Evolutionary conservation across 1,140 invertebrate genomes (phyloP).

Genomic region (Aphaenogaster ashmeadi): DNA sequence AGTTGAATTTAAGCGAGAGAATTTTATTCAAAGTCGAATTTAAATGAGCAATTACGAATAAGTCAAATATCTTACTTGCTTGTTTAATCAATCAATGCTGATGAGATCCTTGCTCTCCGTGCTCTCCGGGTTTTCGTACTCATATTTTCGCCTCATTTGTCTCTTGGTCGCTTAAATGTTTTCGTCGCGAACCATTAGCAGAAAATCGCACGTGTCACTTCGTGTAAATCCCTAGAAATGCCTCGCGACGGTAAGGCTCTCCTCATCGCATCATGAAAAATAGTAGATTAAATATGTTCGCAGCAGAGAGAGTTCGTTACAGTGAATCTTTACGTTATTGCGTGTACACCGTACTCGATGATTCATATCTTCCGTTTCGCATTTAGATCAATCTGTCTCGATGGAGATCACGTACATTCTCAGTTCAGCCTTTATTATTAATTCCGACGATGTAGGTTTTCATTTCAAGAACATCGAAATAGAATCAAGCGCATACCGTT

Average conservation of each 20-base stretch:
- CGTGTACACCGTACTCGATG: conserved; percentile 27
- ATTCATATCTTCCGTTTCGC: neutral
- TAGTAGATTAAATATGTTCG: conserved; percentile 60
- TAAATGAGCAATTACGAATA: conserved; percentile 13
- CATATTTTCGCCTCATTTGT: conserved; percentile 60
- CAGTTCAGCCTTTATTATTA: conserved; percentile 8
- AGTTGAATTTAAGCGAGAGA: conserved; percentile 6
- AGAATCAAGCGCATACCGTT: conserved; percentile 53
- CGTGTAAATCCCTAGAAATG: conserved; percentile 17
- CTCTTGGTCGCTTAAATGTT: conserved; percentile 52
- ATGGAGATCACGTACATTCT: conserved; percentile 6
- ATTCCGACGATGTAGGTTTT: conserved; percentile 48
- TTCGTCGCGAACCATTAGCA: conserved; percentile 40
- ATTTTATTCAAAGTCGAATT: conserved; percentile 10
- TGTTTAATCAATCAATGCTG: conserved; percentile 53
- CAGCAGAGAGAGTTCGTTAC: conserved; percentile 25
- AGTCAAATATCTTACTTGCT: conserved; percentile 47
- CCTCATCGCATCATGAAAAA: conserved; percentile 46
- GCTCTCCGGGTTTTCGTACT: neutral
- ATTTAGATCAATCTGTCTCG: conserved; percentile 15
- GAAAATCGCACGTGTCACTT: conserved; percentile 57
- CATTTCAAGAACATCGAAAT: conserved; percentile 59
- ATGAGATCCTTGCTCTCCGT: conserved; percentile 47
- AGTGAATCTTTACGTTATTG: conserved; percentile 46
- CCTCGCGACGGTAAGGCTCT: conserved; percentile 41